These are phyloP conservation scores for Poecilia picta DNA, from an alignment of 2,797 vertebrate species.

Conservation along the genomic window DNA sequence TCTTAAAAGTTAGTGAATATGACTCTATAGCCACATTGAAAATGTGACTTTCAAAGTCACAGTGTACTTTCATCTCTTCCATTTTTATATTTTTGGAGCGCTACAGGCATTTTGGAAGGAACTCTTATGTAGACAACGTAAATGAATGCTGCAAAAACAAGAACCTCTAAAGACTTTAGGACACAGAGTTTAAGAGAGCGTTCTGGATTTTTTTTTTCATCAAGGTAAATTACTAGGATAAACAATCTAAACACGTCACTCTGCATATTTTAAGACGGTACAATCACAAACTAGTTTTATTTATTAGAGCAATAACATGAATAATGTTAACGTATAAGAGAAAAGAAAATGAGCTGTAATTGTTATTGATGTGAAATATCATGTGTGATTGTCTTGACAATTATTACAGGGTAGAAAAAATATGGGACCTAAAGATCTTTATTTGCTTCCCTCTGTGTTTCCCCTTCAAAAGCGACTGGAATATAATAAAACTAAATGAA, in stretches of 20 bases:
- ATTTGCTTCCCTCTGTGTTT: background rate
- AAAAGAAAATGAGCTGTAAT: background rate
- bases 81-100: conserved; percentile 26
- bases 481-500: background rate
- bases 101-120: conserved; percentile 10
- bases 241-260: background rate
- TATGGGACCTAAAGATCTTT: background rate
- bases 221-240: background rate
- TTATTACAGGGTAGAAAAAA: background rate
- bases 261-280: background rate
- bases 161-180: background rate
- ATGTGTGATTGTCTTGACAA: background rate
- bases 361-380: background rate
- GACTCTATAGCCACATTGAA: conserved; percentile 39
- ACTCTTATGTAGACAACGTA: background rate
- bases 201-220: background rate
- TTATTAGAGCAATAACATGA: background rate
- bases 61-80: conserved; percentile 10
- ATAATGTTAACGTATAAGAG: background rate
- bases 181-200: background rate
- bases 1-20: conserved; percentile 63
- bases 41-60: conserved; percentile 49
- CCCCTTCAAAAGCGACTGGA: background rate
- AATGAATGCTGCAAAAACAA: background rate
- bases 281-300: background rate